Evolutionary conservation across 2,888 invertebrate species (phyloP), one percentile per base, ranked within the genome.

Genomic region (Macropis europaea): DNA sequence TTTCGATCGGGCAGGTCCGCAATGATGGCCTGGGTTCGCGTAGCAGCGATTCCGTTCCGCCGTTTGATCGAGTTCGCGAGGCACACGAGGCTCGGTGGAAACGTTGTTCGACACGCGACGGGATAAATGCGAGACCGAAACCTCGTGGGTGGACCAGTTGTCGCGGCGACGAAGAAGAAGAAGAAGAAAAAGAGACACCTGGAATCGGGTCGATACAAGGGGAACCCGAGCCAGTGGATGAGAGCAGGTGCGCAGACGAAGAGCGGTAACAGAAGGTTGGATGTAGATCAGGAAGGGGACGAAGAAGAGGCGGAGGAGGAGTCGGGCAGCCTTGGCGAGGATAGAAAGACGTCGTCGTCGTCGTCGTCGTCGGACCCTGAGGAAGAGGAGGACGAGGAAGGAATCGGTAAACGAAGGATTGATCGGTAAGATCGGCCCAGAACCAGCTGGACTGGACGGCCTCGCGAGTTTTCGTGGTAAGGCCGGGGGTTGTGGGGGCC

Each of bases 401-500:
- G 73, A 71, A 24, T 38, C 15, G n/a, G n/a, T n/a, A n/a, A n/a
- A n/a, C 15, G 30, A 30, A 38, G 54, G 42, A 50, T 36, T 24
- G 36, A 32, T 54, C 64, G 77, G 32, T 50, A 56, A 60, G 69
- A 63, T 53, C 67, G 73, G 70, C 63, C 61, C 67, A 70, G 47
- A 28, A 68, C 67, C 78, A 71, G 72, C 74, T 77, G 81, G 73
- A 81, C 69, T 76, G 76, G 81, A 81, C 80, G 76, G 74, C 56
- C 75, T 84, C 77, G 72, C 75, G 80, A 77, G 78, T 78, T 80
- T 69, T 85, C 72, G 81, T 78, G 81, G 82, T 79, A 75, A 74
- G 82, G 84, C 82, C 82, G 86, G 82, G 84, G 82, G 77, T 84
- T 84, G 83, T 81, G 82, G 77, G 83, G 81, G 84, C 84, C 86